These are phyloP conservation scores for Orthonychiurus folsomi DNA, from an alignment of 2,888 invertebrate species.

Conservation along the genomic window DNA sequence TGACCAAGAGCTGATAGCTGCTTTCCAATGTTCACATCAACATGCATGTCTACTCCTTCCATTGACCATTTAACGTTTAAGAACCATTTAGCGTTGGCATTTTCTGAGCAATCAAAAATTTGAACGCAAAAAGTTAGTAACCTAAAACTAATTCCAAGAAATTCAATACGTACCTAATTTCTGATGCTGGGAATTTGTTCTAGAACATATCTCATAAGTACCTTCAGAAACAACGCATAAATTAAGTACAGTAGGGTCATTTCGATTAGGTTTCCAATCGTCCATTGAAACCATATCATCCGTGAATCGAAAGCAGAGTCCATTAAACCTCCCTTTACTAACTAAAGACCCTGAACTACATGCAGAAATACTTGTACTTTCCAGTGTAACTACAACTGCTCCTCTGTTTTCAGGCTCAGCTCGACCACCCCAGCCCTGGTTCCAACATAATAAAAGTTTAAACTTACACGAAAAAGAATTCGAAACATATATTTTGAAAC, in stretches of 20 bases:
- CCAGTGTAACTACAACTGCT: constrained; percentile 90
- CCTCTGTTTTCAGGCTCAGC: constrained; percentile 71
- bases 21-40: constrained; percentile 93
- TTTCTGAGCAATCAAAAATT: constrained; percentile 58
- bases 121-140: constrained; percentile 6
- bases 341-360: constrained; percentile 93
- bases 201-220: constrained; percentile 92
- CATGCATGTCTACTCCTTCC: constrained; percentile 95
- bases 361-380: constrained; percentile 91
- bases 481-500: constrained; percentile 13
- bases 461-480: too few relatives aligned
- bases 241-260: constrained; percentile 70
- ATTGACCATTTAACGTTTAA: constrained; percentile 98
- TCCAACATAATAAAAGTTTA: constrained; percentile 30
- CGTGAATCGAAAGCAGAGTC: constrained; percentile 86
- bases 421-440: constrained; percentile 56
- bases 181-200: constrained; percentile 79
- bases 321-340: constrained; percentile 80
- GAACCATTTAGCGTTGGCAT: constrained; percentile 97
- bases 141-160: background rate
- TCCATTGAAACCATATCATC: constrained; percentile 93
- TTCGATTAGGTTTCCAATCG: constrained; percentile 90
- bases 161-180: constrained; percentile 51
- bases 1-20: constrained; percentile 87
- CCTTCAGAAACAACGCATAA: constrained; percentile 97